Conservation (phyloP, 2,113 vertebrate genomes). For the Spizaetus ornatus region DNA sequence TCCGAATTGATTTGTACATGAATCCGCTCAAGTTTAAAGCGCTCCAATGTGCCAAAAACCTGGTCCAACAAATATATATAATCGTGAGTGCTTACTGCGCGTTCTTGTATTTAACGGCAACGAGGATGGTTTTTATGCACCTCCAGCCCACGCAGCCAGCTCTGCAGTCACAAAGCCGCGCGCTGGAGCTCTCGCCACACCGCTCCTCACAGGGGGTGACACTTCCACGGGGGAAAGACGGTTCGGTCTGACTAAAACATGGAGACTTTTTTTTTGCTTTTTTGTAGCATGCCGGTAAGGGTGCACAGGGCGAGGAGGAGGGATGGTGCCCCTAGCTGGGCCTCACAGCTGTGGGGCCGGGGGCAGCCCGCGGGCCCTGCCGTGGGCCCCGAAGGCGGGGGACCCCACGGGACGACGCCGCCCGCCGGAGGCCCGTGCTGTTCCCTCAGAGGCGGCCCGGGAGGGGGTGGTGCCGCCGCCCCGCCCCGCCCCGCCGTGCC, state of each 20-base stretch:
- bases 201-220: fast-evolving
- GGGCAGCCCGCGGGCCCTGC: background rate
- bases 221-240: background rate
- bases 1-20: slow-evolving; percentile 4
- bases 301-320: fast-evolving
- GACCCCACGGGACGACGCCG: too few species aligned
- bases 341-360: background rate
- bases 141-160: background rate
- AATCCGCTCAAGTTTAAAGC: background rate
- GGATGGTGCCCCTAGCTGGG: too few species aligned
- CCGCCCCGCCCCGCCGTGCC: background rate
- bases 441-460: too few species aligned
- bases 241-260: fast-evolving
- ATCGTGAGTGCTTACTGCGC: background rate
- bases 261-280: background rate
- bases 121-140: background rate
- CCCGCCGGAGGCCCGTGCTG: background rate
- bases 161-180: background rate
- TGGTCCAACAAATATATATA: background rate
- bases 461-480: background rate
- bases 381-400: background rate
- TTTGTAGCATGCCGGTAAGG: fast-evolving
- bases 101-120: background rate
- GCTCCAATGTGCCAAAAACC: background rate
- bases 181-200: background rate